Conservation (phyloP, 2,888 invertebrate genomes). For the Theretra japonica region DNA sequence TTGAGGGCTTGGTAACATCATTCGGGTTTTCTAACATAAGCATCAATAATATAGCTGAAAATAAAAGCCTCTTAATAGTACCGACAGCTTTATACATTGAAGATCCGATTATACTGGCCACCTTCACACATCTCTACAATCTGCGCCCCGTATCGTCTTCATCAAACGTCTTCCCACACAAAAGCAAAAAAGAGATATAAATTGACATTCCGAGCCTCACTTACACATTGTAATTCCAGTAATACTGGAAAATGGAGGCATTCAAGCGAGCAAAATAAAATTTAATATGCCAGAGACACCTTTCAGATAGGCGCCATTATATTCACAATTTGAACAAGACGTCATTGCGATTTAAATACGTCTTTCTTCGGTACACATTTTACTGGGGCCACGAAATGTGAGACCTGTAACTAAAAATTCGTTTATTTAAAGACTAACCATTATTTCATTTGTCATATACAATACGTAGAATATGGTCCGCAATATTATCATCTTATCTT, state of each 20-base stretch:
- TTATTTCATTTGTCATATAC: too few species aligned
- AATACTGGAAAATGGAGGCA: conserved; percentile 37
- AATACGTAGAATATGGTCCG: too few species aligned
- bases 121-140: neutral
- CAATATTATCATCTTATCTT: too few species aligned
- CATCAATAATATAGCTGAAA: neutral
- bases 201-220: conserved; percentile 32
- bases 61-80: neutral
- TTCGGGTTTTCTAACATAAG: too few species aligned
- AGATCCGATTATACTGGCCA: conserved; percentile 6
- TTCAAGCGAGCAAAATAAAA: conserved; percentile 44
- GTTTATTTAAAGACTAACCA: too few species aligned
- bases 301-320: conserved; percentile 65
- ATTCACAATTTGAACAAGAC: conserved; percentile 71
- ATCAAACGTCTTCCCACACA: neutral
- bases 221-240: conserved; percentile 40
- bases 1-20: too few species aligned
- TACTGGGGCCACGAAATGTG: conserved; percentile 52
- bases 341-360: conserved; percentile 77
- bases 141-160: neutral
- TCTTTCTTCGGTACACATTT: conserved; percentile 58
- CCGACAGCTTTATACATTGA: conserved; percentile 2
- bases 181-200: neutral
- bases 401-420: conserved; percentile 30
- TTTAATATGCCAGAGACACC: conserved; percentile 52